Evolutionary conservation across 2,888 invertebrate genomes (phyloP).

Genomic region (Notodonta dromedarius): DNA sequence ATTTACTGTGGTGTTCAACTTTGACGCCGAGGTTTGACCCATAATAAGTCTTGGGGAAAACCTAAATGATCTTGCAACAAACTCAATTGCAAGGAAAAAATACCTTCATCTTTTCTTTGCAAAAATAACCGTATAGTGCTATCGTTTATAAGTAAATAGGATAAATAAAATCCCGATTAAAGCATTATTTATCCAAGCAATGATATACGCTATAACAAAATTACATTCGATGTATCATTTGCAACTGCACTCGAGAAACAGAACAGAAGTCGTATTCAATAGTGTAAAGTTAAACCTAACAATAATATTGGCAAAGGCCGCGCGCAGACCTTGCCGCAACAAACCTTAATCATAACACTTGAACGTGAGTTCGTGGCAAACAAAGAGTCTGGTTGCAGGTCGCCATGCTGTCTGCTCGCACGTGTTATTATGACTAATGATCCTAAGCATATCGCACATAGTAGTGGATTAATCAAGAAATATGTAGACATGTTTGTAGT

Average conservation of each 20-base stretch:
- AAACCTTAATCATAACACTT: conserved; percentile 27
- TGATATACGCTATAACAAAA: too few relatives aligned
- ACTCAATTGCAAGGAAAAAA: too few relatives aligned
- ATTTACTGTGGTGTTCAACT: too few relatives aligned
- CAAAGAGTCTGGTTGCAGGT: conserved; percentile 1
- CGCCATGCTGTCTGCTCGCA: conserved; percentile 6
- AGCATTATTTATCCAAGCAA: too few relatives aligned
- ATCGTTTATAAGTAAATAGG: too few relatives aligned
- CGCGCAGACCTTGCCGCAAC: conserved; percentile 20
- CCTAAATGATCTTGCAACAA: too few relatives aligned
- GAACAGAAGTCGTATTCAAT: neutral
- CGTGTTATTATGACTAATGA: conserved; percentile 5
- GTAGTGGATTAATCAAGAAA: neutral
- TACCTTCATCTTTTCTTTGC: too few relatives aligned
- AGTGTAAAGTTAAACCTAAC: conserved; percentile 6
- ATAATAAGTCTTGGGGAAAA: too few relatives aligned
- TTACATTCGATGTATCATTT: too few relatives aligned
- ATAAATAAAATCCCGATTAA: too few relatives aligned
- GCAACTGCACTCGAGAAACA: neutral
- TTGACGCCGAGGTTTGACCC: too few relatives aligned
- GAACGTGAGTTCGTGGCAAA: conserved; percentile 42
- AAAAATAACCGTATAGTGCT: too few relatives aligned
- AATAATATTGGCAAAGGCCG: conserved; percentile 57
- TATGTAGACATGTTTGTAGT: neutral
- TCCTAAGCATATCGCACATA: neutral